Percentiles rank a stretch among this genome's conserved stretches.
phyloP scores from a whole-genome alignment of 2,888 invertebrate species.

The Rhingia campestris region DNA sequence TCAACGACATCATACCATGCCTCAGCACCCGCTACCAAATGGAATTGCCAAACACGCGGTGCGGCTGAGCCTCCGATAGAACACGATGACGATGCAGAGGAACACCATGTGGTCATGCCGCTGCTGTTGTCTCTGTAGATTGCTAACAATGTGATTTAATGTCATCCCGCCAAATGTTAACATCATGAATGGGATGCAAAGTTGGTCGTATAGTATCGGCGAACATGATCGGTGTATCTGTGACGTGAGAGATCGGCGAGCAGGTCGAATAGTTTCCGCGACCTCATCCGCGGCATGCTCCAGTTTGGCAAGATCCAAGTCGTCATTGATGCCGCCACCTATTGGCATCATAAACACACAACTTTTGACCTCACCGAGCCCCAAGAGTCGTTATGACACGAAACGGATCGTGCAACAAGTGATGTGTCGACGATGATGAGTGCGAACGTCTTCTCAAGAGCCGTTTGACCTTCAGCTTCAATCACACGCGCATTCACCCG shows the following conservation, averaged over 20 bases:
- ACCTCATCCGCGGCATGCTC: conserved; percentile 42
- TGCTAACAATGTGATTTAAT: conserved; percentile 68
- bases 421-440: conserved; percentile 49
- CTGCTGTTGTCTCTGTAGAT: conserved; percentile 47
- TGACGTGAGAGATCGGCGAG: conserved; percentile 52
- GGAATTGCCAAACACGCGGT: conserved; percentile 4
- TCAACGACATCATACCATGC: conserved; percentile 19
- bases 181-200: conserved; percentile 61
- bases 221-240: conserved; percentile 37
- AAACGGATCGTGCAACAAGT: conserved; percentile 51
- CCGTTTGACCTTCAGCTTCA: conserved; percentile 71
- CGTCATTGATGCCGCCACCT: neutral
- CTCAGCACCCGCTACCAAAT: conserved; percentile 24
- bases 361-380: conserved; percentile 28
- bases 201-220: conserved; percentile 29
- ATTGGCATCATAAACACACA: neutral
- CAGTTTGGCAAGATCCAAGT: conserved; percentile 33
- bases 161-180: conserved; percentile 71
- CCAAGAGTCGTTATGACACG: conserved; percentile 12
- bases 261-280: conserved; percentile 57
- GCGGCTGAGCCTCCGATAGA: conserved; percentile 40
- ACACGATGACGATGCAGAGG: conserved; percentile 42
- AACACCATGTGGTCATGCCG: conserved; percentile 59
- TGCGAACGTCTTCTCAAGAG: conserved; percentile 51
- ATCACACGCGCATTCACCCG: conserved; percentile 49